Evolutionary conservation across 2,888 invertebrate genomes (phyloP).

Genomic region (Pyrocoelia pectoralis): DNA sequence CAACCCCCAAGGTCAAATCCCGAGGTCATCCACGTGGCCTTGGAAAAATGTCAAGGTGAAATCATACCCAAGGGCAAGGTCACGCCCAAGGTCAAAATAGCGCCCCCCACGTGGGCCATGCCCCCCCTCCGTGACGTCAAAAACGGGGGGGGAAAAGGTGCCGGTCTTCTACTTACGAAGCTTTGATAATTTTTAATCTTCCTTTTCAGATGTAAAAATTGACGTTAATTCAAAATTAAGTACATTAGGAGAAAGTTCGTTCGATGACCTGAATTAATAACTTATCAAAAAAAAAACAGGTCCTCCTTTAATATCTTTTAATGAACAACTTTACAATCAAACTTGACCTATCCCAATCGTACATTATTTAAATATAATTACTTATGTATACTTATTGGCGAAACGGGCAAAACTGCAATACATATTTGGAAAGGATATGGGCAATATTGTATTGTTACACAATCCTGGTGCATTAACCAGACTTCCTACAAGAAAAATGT

Average conservation of each 20-base stretch:
- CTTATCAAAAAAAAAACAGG: slow-evolving; percentile 32
- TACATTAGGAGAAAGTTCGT: slow-evolving; percentile 27
- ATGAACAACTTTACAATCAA: slow-evolving; percentile 8
- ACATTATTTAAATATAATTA: background rate
- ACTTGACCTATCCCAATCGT: slow-evolving; percentile 31
- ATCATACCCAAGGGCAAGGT: no score
- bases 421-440: no score
- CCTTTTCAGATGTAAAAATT: background rate
- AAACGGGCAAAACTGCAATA: no score
- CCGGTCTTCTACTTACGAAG: no score
- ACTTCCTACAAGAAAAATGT: slow-evolving; percentile 16
- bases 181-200: slow-evolving; percentile 5
- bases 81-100: no score
- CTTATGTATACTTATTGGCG: no score
- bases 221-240: background rate
- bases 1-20: no score
- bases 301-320: slow-evolving; percentile 16
- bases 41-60: no score
- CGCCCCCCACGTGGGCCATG: no score
- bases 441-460: background rate
- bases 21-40: no score
- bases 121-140: no score
- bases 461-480: slow-evolving; percentile 12
- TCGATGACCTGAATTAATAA: slow-evolving; percentile 29
- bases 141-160: no score